A percentile compares a stretch with the other conserved stretches of the same genome.
Conservation (phyloP, 2,888 invertebrate genomes). For the Caenorhabditis sp. region DNA sequence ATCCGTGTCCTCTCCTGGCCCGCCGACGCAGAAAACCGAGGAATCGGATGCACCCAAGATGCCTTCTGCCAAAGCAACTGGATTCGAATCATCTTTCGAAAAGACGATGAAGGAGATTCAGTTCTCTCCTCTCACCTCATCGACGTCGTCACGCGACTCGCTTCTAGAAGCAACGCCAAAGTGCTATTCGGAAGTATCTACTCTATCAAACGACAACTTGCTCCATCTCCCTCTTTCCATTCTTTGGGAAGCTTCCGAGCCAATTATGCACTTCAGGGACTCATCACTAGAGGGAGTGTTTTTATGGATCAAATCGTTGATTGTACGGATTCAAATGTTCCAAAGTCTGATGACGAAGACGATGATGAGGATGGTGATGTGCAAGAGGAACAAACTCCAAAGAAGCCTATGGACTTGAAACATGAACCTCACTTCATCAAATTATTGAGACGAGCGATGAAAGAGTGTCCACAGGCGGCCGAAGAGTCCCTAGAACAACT, state of each 20-base stretch:
- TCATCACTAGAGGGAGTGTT: constrained; percentile 74
- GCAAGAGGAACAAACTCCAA: neutral
- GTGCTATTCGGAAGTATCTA: constrained; percentile 68
- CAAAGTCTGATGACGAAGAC: neutral
- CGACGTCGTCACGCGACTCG: constrained; percentile 35
- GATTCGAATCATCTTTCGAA: constrained; percentile 53
- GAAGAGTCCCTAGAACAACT: constrained; percentile 76
- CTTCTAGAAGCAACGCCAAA: constrained; percentile 53
- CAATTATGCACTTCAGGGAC: constrained; percentile 73
- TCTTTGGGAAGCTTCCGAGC: constrained; percentile 71
- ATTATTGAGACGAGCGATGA: constrained; percentile 46
- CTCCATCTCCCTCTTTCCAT: constrained; percentile 36
- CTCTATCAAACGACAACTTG: constrained; percentile 62
- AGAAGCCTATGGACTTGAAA: constrained; percentile 17
- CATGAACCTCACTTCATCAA: constrained; percentile 63
- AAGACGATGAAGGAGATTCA: constrained; percentile 24
- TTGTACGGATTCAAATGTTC: constrained; percentile 19
- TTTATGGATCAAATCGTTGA: constrained; percentile 75
- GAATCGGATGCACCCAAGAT: constrained; percentile 66
- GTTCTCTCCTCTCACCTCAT: constrained; percentile 19
- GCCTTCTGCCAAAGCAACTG: constrained; percentile 67
- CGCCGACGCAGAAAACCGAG: constrained; percentile 65
- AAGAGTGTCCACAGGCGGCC: constrained; percentile 71
- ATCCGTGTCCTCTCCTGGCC: constrained; percentile 65
- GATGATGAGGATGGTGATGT: neutral